phyloP scores from a whole-genome alignment of 2,888 invertebrate species.

The Tetropium fuscum region DNA sequence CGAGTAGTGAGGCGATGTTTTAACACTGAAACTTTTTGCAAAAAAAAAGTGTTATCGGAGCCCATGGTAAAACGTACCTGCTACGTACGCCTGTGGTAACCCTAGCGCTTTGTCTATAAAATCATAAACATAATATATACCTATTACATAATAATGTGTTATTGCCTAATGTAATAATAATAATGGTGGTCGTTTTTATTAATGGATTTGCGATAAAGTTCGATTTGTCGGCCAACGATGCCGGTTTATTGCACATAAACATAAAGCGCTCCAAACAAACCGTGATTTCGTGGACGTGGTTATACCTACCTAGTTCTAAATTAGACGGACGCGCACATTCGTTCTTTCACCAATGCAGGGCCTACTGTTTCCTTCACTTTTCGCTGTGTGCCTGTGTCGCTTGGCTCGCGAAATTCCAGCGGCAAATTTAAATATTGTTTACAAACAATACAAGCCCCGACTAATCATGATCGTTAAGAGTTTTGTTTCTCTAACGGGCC shows the following conservation, averaged over 20 bases:
- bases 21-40: no score
- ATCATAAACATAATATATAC: no score
- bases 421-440: conserved; percentile 56
- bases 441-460: conserved; percentile 36
- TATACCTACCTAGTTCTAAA: conserved; percentile 24
- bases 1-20: no score
- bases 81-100: no score
- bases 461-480: conserved; percentile 13
- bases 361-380: conserved; percentile 46
- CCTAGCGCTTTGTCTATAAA: conserved; percentile 1
- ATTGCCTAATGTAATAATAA: no score
- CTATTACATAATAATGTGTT: no score
- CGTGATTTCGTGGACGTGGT: conserved; percentile 26
- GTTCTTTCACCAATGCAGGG: conserved; percentile 42
- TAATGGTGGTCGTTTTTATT: no score
- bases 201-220: neutral
- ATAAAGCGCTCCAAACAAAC: conserved; percentile 20
- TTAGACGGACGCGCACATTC: conserved; percentile 43
- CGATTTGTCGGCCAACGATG: neutral
- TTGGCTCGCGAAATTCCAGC: conserved; percentile 48
- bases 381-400: conserved; percentile 47
- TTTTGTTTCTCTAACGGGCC: conserved; percentile 6
- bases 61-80: no score
- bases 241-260: conserved; percentile 15
- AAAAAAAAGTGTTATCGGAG: no score